Evolutionary conservation across 2,113 vertebrate species (phyloP), one percentile per base, ranked within the genome.

Genomic region (Amia ocellicauda): DNA sequence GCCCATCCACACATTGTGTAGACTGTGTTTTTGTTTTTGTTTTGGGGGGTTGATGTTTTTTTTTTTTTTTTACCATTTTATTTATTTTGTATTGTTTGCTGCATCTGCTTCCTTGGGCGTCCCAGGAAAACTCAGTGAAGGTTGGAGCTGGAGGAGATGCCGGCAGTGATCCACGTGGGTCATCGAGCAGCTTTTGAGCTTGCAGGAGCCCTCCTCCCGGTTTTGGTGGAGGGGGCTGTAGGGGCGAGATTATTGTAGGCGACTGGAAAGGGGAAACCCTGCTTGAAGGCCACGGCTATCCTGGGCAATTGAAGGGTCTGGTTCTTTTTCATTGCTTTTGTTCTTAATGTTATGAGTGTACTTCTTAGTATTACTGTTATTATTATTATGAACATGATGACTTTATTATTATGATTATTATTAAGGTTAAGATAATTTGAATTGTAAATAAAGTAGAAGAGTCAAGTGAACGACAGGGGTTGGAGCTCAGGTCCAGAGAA

Each of bases 311-410:
- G 16, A 58, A 20, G 17, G 50, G 36, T 54, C 41, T 63, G 11
- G 40, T 43, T 28, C 53, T 2, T 24, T 41, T 24, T 14, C 58
- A 13, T 9, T 45, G 27, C n/a, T 50, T 57, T 4, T 47, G 3
- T n/a, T 80, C 70, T 78, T 72, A 72, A 64, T 71, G 73, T 79
- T 11, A 64, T 79, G 62, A 69, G 36, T 65, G 62, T 45, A 29
- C 5, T 24, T 64, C 31, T 84, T 72, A 62, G 78, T 84, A 76
- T 81, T 82, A 47, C 69, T 81, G 77, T 82, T 74, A 64, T 67
- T 70, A 68, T 80, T 80, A 79, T 72, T 61, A 56, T 69, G 5
- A 36, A n/a, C n/a, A n/a, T n/a, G n/a, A n/a, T n/a, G n/a, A n/a
- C n/a, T n/a, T n/a, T 56, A 16, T 41, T 42, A 36, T 16, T 9